These are phyloP conservation scores for Acronicta psi DNA, from an alignment of 2,888 invertebrate species.

Conservation along the genomic window DNA sequence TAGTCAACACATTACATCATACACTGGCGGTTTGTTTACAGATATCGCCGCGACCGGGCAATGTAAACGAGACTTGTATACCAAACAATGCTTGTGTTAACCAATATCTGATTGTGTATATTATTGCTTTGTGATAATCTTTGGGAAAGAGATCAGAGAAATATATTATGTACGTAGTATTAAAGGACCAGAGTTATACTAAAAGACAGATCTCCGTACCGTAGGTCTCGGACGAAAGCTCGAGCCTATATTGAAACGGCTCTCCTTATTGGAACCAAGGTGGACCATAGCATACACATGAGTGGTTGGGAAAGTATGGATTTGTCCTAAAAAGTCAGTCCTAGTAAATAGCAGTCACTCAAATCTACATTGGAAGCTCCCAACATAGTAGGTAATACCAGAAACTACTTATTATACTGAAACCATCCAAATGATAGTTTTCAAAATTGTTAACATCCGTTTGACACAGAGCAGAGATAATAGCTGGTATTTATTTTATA, in stretches of 20 bases:
- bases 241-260: no score
- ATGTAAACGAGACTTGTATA: constrained; percentile 33
- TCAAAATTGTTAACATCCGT: neutral
- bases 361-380: no score
- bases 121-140: constrained; percentile 40
- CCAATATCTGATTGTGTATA: constrained; percentile 26
- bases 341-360: neutral
- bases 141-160: constrained; percentile 19
- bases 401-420: neutral
- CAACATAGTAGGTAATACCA: neutral
- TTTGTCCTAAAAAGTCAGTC: neutral
- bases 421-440: neutral
- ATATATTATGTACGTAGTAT: no score
- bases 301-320: no score
- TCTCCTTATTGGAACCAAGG: no score
- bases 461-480: no score
- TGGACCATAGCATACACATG: no score
- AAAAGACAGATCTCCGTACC: neutral
- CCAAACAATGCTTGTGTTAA: constrained; percentile 32
- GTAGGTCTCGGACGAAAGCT: no score
- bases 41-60: constrained; percentile 14
- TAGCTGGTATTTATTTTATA: no score
- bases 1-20: constrained; percentile 43
- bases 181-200: neutral
- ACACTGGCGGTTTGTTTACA: constrained; percentile 40